phyloP scores from a whole-genome alignment of 2,113 vertebrate species.

The Limanda limanda region DNA sequence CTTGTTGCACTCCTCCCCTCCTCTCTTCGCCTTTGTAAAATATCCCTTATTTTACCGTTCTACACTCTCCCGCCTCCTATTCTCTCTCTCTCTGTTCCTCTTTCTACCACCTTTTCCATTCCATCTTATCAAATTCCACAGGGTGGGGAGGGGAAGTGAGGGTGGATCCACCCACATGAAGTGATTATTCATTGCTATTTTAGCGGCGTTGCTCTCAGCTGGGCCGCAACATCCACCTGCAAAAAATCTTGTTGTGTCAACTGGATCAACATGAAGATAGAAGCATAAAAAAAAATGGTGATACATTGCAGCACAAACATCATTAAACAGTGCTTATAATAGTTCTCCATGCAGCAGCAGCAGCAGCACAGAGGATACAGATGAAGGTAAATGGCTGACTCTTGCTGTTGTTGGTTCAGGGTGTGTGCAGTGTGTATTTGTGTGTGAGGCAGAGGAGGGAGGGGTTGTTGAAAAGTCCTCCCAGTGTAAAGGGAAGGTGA shows the following conservation, averaged over 20 bases:
- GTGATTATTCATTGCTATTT: conserved; percentile 75
- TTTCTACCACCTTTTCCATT: conserved; percentile 60
- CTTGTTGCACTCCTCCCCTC: conserved; percentile 41
- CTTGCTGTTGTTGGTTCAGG: conserved; percentile 58
- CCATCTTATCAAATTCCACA: conserved; percentile 74
- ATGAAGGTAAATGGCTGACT: conserved; percentile 56
- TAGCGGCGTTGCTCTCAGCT: conserved; percentile 55
- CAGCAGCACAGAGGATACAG: conserved; percentile 29
- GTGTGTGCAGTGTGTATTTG: conserved; percentile 43
- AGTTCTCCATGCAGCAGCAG: conserved; percentile 33
- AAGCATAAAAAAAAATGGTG: conserved; percentile 31
- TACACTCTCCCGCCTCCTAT: background rate
- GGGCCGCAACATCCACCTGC: conserved; percentile 63
- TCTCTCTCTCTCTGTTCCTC: conserved; percentile 19
- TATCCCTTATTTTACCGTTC: conserved; percentile 29
- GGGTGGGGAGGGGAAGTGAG: conserved; percentile 66
- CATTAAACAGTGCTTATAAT: conserved; percentile 40
- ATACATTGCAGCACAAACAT: conserved; percentile 32
- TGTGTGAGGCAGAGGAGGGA: conserved; percentile 44
- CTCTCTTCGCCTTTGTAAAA: conserved; percentile 21
- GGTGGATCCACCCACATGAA: conserved; percentile 71
- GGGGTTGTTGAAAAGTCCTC: conserved; percentile 67
- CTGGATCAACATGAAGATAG: conserved; percentile 29
- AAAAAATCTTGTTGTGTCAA: conserved; percentile 44
- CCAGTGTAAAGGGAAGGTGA: conserved; percentile 69